These are phyloP conservation scores for Rotaria socialis DNA, from an alignment of 2,888 invertebrate species.

Conservation along the genomic window DNA sequence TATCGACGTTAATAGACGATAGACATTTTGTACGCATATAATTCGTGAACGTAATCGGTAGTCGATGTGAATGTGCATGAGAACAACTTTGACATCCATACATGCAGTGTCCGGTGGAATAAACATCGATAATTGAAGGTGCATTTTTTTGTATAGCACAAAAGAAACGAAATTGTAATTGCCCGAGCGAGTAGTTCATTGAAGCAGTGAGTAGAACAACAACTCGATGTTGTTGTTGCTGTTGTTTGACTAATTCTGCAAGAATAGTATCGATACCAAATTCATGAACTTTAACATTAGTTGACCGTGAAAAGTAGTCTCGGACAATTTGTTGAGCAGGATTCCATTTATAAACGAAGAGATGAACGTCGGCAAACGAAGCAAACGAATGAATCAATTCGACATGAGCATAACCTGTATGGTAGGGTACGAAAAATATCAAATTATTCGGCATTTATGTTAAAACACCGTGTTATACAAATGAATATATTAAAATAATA, in stretches of 20 bases:
- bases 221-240: not conserved
- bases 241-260: not conserved
- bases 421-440: not conserved
- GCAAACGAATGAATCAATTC: not conserved
- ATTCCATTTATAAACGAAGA: conserved; percentile 33
- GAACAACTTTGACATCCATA: conserved; percentile 36
- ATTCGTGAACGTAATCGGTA: conserved; percentile 20
- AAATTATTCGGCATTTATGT: not conserved
- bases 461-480: too few relatives aligned
- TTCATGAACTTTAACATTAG: not conserved
- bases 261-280: not conserved
- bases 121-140: not conserved
- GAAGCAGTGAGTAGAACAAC: conserved; percentile 5
- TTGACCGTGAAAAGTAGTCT: not conserved
- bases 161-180: not conserved
- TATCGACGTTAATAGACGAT: not conserved
- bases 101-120: conserved; percentile 7
- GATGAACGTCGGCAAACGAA: not conserved
- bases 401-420: not conserved
- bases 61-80: not conserved
- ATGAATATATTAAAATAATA: too few relatives aligned
- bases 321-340: not conserved
- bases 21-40: not conserved
- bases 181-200: not conserved
- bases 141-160: not conserved